phyloP scores from a whole-genome alignment of 2,113 vertebrate species.

The Ctenodactylus gundi region DNA sequence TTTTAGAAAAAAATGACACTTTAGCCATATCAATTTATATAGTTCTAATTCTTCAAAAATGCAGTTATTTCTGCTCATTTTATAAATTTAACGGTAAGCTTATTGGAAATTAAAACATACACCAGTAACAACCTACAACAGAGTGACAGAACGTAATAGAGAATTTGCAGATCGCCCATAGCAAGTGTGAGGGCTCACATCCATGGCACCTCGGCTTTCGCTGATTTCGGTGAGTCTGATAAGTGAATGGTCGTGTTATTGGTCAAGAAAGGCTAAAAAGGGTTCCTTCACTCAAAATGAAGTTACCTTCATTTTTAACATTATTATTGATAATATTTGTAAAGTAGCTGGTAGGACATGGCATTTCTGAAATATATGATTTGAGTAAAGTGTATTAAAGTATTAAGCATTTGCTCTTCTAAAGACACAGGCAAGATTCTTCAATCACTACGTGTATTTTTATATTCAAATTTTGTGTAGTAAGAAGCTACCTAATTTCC shows the following conservation, averaged over 20 bases:
- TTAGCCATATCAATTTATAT: background rate
- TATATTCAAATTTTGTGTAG: background rate
- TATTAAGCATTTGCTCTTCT: background rate
- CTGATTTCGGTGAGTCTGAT: background rate
- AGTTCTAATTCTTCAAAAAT: background rate
- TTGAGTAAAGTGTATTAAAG: background rate
- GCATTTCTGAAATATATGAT: background rate
- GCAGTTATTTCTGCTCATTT: background rate
- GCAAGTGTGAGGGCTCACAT: background rate
- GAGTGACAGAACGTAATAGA: background rate
- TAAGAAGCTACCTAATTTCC: background rate
- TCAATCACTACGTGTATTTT: background rate
- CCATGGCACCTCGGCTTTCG: background rate
- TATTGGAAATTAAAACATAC: background rate
- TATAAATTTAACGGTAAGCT: background rate
- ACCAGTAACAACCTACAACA: background rate
- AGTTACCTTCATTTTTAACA: background rate
- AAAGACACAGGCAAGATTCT: background rate
- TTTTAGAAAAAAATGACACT: background rate
- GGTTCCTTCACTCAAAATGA: background rate
- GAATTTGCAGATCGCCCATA: background rate
- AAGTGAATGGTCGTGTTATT: background rate
- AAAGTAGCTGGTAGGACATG: background rate
- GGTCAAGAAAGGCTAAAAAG: background rate
- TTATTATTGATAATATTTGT: background rate